Evolutionary conservation across 1,140 invertebrate species (phyloP), one percentile per base, ranked within the genome.

Genomic region (Aricia agestis): DNA sequence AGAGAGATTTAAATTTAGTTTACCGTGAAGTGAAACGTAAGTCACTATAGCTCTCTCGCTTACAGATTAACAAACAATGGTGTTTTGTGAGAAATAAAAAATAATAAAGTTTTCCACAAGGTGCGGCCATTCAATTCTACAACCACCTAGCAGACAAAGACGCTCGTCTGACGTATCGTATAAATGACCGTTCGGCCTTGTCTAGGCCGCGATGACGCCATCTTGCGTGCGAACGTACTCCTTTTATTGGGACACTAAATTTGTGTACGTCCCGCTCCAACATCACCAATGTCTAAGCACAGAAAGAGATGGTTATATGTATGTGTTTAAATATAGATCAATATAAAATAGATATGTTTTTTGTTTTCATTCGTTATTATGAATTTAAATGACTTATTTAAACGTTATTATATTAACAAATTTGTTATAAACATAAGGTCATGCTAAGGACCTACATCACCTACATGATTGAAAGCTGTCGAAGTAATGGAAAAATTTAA

Each of bases 181-280:
- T 74, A 83, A 87, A 88, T 85, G 87, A 88, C 88, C 85, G 88
- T 82, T 82, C 88, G 88, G 86, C 88, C 88, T 90, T 90, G 88
- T 88, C 88, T 90, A 90, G 88, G 88, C 87, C 88, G 81, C 82
- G 86, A 81, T 88, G 88, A 90, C 87, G 88, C 86, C 87, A 90
- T 89, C 81, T 85, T 86, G 80, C 74, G 81, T 84, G 76, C 80
- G 78, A 77, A 84, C 80, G 82, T 81, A 86, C 78, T 84, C 75
- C 78, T 86, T 86, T 87, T 84, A 85, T 87, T 86, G 74, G 84
- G 80, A 82, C 81, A 80, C 79, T 70, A 76, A 81, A 87, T 78
- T 82, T 82, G 76, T 80, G 68, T 76, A 61, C 76, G 74, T 84
- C 85, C 75, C 81, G 72, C 77, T 87, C 76, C 71, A 31, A 59